Conservation (phyloP, 2,113 vertebrate genomes). For the Nipponia nippon region DNA sequence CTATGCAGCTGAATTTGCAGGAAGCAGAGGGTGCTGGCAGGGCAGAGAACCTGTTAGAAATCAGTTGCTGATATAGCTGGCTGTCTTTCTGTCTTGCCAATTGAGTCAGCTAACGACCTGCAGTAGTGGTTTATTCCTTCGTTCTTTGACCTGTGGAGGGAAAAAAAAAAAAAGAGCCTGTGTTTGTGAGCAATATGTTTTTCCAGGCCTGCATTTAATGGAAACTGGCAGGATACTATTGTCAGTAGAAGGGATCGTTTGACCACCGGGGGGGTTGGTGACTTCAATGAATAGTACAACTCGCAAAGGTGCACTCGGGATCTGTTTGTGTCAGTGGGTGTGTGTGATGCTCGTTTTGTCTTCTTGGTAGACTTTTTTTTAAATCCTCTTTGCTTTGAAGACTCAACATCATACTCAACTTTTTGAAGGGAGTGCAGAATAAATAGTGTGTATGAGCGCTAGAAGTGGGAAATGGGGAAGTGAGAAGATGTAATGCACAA, state of each 20-base stretch:
- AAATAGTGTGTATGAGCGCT: not conserved
- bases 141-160: not conserved
- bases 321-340: not conserved
- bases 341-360: not conserved
- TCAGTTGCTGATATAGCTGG: not conserved
- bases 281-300: not conserved
- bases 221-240: not conserved
- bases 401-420: not conserved
- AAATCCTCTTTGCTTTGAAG: not conserved
- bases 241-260: not conserved
- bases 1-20: not conserved
- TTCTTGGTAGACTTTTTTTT: not conserved
- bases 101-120: not conserved
- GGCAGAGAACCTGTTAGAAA: not conserved
- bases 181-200: not conserved
- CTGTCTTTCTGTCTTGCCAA: not conserved
- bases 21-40: not conserved
- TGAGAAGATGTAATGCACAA: rapidly evolving
- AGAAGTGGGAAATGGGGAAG: not conserved
- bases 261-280: not conserved
- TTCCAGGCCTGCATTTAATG: not conserved
- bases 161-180: not conserved
- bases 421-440: not conserved
- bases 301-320: not conserved
- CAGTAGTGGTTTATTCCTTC: not conserved